A percentile compares a stretch with the other conserved stretches of the same genome.
Evolutionary conservation across 2,113 vertebrate genomes (phyloP).

Genomic region (Agelaius phoeniceus): DNA sequence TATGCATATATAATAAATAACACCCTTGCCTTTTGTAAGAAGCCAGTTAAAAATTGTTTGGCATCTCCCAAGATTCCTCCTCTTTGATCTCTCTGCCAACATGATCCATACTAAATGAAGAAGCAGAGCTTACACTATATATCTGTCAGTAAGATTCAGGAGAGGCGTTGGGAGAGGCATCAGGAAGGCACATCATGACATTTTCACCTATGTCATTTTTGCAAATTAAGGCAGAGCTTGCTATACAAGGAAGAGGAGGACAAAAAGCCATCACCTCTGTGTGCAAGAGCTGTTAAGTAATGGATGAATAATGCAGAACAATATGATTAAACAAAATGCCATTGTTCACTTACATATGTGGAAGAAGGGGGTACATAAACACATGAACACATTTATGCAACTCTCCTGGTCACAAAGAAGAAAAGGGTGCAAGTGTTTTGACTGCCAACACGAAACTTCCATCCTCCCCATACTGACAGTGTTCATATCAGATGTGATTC

Average conservation of each 20-base stretch:
- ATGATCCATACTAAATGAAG: conserved; percentile 46
- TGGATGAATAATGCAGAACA: conserved; percentile 1
- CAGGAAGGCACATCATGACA: conserved; percentile 17
- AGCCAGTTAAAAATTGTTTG: conserved; percentile 27
- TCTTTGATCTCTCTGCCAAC: conserved; percentile 55
- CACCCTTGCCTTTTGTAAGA: conserved; percentile 17
- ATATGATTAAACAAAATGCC: not conserved
- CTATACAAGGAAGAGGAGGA: not conserved
- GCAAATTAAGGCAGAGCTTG: conserved; percentile 1
- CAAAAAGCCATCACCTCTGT: not conserved
- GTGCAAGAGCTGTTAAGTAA: not conserved
- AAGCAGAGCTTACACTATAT: conserved; percentile 12
- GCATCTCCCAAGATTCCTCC: conserved; percentile 32
- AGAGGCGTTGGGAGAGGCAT: conserved; percentile 1
- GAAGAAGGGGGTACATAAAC: not conserved
- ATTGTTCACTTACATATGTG: not conserved
- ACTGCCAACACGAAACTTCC: not conserved
- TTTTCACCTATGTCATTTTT: conserved; percentile 9
- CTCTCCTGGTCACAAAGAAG: not conserved
- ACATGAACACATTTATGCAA: not conserved
- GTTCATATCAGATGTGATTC: not conserved
- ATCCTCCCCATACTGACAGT: not conserved
- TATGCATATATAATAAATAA: not conserved
- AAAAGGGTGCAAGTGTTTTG: not conserved
- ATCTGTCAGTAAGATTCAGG: conserved; percentile 33